Base-by-base conservation (phyloP, 2,797 vertebrate genomes). In the Lepilemur septentrionalis region DNA sequence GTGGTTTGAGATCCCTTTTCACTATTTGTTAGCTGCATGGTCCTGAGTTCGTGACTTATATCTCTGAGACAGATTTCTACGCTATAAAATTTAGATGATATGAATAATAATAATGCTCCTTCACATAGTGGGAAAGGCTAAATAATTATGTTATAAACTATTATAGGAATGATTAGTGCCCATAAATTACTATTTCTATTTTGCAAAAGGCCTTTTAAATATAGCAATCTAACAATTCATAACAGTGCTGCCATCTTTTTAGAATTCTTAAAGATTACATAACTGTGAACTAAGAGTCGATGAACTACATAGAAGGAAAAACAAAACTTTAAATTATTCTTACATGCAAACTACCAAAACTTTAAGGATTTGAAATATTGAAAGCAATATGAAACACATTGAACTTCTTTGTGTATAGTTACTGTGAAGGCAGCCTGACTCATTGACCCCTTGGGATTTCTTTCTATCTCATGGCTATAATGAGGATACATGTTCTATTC, bases 241-340 rank as follows among this genome's bases (percentile, higher is more conserved):
- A 67, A 43, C 17, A 70, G 28, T 67, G 30, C 30, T 75, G 6
- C 38, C 46, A 57, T 50, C 30, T 81, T 79, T 79, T 93, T 72
- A 88, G 35, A 88, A 35, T 81, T 73, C 76, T 75, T 35, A 30
- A 93, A 89, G 67, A 94, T 75, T 82, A 46, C 13, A 55, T 55
- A 59, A 88, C 23, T 30, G 38, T 52, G 17, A 65, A 93, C 12
- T 89, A 73, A 82, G 32, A 65, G 20, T 25, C 35, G 69, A 32
- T 72, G 10, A 70, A 61, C 43, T 79, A 52, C 35, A 52, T 28
- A 35, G 2, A 38, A 59, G 59, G 61, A 73, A 65, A 88, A 94
- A 63, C 20, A 57, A 46, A 82, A 55, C 25, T 73, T 93, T 83
- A 94, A 69, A 82, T 88, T 82, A 89, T 76, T 89, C 69, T 82